Conservation (phyloP, 2,113 vertebrate species). For the Herpetotheres cachinnans region DNA sequence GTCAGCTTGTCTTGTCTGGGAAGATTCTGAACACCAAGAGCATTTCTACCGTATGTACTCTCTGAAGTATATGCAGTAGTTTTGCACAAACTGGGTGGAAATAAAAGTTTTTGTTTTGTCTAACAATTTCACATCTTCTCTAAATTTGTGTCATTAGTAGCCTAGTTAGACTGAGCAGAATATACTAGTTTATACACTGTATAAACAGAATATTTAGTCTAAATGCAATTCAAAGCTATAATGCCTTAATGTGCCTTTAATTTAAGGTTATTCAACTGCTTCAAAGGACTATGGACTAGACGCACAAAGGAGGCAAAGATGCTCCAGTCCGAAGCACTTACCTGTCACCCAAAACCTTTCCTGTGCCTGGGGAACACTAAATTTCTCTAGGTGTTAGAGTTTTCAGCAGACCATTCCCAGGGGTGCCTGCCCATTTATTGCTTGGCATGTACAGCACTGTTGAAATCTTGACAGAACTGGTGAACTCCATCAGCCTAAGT, state of each 20-base stretch:
- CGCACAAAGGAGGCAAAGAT: neutral
- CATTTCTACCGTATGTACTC: neutral
- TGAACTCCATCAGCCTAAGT: neutral
- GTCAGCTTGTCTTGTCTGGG: neutral
- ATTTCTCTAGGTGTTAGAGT: neutral
- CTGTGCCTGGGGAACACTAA: neutral
- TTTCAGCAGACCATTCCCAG: neutral
- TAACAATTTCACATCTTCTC: neutral
- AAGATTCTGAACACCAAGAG: neutral
- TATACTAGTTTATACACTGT: neutral
- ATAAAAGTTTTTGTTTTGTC: neutral
- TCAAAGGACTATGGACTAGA: neutral
- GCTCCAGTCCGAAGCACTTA: neutral
- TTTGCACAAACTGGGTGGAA: neutral
- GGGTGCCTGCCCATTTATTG: neutral
- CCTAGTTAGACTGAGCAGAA: neutral
- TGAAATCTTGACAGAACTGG: neutral
- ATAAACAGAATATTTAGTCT: neutral
- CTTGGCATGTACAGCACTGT: neutral
- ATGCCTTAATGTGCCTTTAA: neutral
- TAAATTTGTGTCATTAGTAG: neutral
- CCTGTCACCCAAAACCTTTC: neutral
- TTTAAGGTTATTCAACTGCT: neutral
- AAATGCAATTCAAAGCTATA: neutral
- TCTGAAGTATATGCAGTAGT: neutral